Conservation (phyloP, 2,797 vertebrate species). For the Gallirallus australis region DNA sequence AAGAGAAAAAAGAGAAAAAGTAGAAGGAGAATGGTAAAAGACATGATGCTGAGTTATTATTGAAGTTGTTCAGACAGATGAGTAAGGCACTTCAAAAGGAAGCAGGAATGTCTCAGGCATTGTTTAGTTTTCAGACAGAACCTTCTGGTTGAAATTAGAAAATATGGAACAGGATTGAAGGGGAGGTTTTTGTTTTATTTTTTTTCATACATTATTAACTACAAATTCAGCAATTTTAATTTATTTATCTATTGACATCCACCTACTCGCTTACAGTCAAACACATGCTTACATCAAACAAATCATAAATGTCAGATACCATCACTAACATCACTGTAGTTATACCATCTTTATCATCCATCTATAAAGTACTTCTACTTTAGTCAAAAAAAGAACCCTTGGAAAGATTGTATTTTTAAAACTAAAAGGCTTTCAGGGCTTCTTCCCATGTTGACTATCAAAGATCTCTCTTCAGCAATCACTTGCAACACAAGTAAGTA, state of each 20-base stretch:
- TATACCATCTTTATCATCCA: background rate
- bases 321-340: background rate
- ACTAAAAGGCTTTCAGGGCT: background rate
- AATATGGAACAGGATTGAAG: background rate
- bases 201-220: accelerated
- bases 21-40: background rate
- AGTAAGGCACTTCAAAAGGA: background rate
- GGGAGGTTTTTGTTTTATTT: background rate
- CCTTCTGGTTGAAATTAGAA: background rate
- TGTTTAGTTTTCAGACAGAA: background rate
- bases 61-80: background rate
- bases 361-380: background rate
- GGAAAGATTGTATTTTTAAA: background rate
- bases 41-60: constrained; percentile 1
- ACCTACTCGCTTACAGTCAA: background rate
- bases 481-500: background rate
- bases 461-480: background rate
- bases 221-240: background rate
- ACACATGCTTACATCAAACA: background rate
- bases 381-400: background rate
- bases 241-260: background rate
- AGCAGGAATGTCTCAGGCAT: background rate
- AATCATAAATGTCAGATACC: background rate
- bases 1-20: constrained; percentile 47
- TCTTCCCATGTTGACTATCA: background rate